A percentile compares a stretch with the other conserved stretches of the same genome.
Conservation (phyloP, 2,113 vertebrate species). For the Cebus imitator region DNA sequence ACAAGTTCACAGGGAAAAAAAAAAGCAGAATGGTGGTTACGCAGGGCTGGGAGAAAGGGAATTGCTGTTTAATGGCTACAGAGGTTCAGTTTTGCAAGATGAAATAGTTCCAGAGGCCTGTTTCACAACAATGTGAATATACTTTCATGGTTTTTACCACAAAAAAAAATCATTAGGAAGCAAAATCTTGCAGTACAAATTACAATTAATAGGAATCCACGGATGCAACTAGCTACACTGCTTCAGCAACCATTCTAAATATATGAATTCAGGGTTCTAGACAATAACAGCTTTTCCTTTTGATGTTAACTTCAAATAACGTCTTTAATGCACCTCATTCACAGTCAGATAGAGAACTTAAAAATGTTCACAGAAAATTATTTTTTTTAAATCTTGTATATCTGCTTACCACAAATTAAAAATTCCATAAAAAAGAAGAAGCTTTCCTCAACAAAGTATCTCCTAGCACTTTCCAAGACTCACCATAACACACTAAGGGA, state of each 20-base stretch:
- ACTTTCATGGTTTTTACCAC: background rate
- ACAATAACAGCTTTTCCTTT: background rate
- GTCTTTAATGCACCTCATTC: background rate
- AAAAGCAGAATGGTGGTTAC: background rate
- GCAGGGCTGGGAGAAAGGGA: background rate
- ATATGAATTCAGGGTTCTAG: background rate
- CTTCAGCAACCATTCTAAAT: background rate
- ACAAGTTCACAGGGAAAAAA: background rate
- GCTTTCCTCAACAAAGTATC: background rate
- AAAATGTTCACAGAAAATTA: background rate
- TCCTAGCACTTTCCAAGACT: background rate
- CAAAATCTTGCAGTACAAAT: background rate
- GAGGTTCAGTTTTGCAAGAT: background rate
- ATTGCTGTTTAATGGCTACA: background rate
- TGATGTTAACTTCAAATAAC: conserved; percentile 36
- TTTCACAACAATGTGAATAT: background rate
- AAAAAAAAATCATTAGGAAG: background rate
- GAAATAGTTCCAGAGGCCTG: background rate
- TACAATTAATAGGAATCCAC: background rate
- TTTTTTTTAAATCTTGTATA: background rate
- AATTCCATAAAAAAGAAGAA: background rate
- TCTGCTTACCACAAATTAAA: background rate
- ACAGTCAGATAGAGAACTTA: background rate
- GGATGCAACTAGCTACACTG: background rate
- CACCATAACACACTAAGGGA: background rate